A percentile compares a stretch with the other conserved stretches of the same genome.
phyloP scores from a whole-genome alignment of 1,140 invertebrate species.

The Pararge aegeria region DNA sequence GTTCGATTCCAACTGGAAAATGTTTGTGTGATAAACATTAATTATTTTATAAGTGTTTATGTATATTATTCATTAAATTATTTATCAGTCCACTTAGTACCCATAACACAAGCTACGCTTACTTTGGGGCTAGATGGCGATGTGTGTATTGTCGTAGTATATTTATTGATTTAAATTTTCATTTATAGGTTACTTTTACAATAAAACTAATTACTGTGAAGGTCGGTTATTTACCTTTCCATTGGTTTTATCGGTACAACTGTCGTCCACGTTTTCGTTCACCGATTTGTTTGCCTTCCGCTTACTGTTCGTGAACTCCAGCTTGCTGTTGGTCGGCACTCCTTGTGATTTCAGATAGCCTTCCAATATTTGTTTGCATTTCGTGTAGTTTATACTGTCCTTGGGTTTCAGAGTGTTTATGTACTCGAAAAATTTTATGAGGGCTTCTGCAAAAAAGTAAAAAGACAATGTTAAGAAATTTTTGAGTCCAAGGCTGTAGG shows the following conservation, averaged over 20 bases:
- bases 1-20: no score
- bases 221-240: conserved; percentile 15
- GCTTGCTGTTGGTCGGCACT: conserved; percentile 47
- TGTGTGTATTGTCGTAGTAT: no score
- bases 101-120: no score
- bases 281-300: conserved; percentile 27
- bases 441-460: conserved; percentile 78
- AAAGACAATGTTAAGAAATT: conserved; percentile 3
- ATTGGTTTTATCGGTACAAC: conserved; percentile 25
- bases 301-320: conserved; percentile 57
- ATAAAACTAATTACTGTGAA: no score
- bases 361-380: conserved; percentile 83
- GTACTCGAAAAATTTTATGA: conserved; percentile 86
- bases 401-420: conserved; percentile 86
- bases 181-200: no score
- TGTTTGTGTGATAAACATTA: no score
- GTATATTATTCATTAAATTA: no score
- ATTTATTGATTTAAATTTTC: no score
- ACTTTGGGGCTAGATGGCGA: no score
- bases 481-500: no score
- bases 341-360: conserved; percentile 60
- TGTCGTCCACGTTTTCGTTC: conserved; percentile 2
- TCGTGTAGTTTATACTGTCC: conserved; percentile 87
- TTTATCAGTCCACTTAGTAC: no score
- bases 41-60: no score